A percentile compares a stretch with the other conserved stretches of the same genome.
Conservation (phyloP, 2,888 invertebrate species). For the Eledona agricola region DNA sequence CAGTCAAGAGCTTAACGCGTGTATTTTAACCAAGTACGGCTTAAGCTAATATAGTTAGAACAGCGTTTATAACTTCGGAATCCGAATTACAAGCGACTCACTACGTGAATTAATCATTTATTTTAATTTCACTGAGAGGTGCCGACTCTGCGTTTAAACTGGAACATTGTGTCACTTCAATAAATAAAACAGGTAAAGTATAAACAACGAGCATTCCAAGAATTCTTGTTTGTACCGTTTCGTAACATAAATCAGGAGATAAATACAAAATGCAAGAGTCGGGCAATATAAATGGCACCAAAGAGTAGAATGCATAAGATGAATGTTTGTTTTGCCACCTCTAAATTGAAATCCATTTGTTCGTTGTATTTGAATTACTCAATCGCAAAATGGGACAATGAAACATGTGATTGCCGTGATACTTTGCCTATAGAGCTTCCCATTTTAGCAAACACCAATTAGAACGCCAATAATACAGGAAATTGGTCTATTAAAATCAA, state of each 20-base stretch:
- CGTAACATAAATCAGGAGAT: conserved; percentile 15
- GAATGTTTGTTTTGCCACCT: conserved; percentile 23
- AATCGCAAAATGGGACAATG: neutral
- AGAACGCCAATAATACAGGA: neutral
- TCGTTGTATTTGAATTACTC: neutral
- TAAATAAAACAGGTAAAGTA: conserved; percentile 15
- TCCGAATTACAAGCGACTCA: too few relatives aligned
- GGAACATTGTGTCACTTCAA: neutral
- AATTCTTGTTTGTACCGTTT: conserved; percentile 16
- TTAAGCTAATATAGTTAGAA: too few relatives aligned
- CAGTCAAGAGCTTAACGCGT: too few relatives aligned
- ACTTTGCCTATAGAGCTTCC: too few relatives aligned
- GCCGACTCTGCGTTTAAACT: conserved; percentile 1
- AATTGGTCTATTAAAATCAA: conserved; percentile 2
- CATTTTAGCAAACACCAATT: neutral
- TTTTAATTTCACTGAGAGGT: conserved; percentile 2
- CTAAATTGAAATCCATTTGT: conserved; percentile 23
- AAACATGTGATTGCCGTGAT: conserved; percentile 7
- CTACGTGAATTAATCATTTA: too few relatives aligned
- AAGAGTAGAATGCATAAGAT: conserved; percentile 26
- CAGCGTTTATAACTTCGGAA: too few relatives aligned
- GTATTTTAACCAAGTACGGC: too few relatives aligned
- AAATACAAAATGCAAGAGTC: conserved; percentile 21
- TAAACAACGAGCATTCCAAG: conserved; percentile 16
- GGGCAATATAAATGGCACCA: conserved; percentile 13